Base-by-base conservation (phyloP, 2,797 vertebrate species). In the Sternarchorhynchus goeldii region DNA sequence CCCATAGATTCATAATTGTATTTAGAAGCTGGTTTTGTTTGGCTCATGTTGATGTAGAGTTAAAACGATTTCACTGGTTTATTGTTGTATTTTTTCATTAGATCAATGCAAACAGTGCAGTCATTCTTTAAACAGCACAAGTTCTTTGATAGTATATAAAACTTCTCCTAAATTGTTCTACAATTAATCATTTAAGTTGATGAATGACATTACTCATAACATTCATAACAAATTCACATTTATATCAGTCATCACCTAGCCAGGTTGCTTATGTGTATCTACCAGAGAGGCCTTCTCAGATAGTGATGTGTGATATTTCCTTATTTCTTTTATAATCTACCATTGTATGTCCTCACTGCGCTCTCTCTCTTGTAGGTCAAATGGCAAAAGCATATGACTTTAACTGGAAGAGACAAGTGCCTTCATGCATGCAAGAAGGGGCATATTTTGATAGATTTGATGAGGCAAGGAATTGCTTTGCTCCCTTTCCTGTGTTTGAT, bases 301-400 rank as follows among this genome's bases (percentile, higher is more conserved):
- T 20, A 45, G 16, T 65, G n/a, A 66, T 21, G 39, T 25, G n/a
- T 45, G 36, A 36, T 41, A n/a, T 10, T 45, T 45, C 41, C 6
- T 75, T 66, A 17, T 36, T 64, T n/a, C 5, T 25, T 36, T 39
- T 12, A 17, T 39, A 57, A 17, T 79, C 41, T 53, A 6, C 63
- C 21, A n/a, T 55, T 29, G 53, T 45, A 58, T 50, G 53, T 6
- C 55, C 31, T 5, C 4, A 57, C 21, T 41, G 55, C 62, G 14
- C 29, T 32, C 2, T 53, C 10, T 41, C 3, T 78, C 34, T 50
- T 73, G 25, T 1, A 81, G 76, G 69, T 71, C 41, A 70, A 68
- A 99, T 99, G 98, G 96, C 97, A 18, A 99, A 98, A 90, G 95
- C 95, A 36, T 99, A 99, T 21, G 96, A 97, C 89, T 99, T 99